These are phyloP conservation scores for Carterocephalus palaemon DNA, from an alignment of 2,888 invertebrate species.

Conservation along the genomic window DNA sequence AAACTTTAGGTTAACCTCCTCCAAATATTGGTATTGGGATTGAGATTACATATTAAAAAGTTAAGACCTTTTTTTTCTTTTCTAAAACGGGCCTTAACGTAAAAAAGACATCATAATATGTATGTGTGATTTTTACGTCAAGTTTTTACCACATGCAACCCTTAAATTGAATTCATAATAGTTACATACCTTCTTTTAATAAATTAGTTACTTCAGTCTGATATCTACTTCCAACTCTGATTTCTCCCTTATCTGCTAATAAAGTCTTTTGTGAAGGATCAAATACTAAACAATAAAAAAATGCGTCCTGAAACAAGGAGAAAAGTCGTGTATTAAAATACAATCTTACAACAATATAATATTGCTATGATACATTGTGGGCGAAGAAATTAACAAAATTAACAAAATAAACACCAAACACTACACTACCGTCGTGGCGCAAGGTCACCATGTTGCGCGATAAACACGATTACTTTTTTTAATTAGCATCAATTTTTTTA, in stretches of 20 bases:
- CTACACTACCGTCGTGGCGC: too few species aligned
- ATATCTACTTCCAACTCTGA: slow-evolving; percentile 94
- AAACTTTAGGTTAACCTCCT: too few species aligned
- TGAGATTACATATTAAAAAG: too few species aligned
- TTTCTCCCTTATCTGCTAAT: slow-evolving; percentile 98
- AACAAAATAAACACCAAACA: too few species aligned
- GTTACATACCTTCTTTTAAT: slow-evolving; percentile 84
- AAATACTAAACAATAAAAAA: slow-evolving; percentile 99
- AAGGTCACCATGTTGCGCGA: too few species aligned
- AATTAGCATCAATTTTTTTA: too few species aligned
- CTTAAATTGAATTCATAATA: slow-evolving; percentile 5
- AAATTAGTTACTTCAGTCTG: slow-evolving; percentile 95
- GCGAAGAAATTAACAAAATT: slow-evolving; percentile 5
- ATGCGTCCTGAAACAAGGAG: slow-evolving; percentile 90
- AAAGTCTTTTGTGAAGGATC: slow-evolving; percentile 99
- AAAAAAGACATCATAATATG: slow-evolving; percentile 9
- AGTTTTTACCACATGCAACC: too few species aligned
- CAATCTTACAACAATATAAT: slow-evolving; percentile 25
- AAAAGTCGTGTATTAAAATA: slow-evolving; percentile 43
- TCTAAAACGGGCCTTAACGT: background rate
- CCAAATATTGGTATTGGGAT: too few species aligned
- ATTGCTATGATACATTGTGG: slow-evolving; percentile 12
- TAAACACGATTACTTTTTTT: too few species aligned
- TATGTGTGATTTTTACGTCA: too few species aligned
- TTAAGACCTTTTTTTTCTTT: too few species aligned